These are phyloP conservation scores for Halcyon chelicuti DNA, from an alignment of 2,797 vertebrate genomes.

Conservation along the genomic window DNA sequence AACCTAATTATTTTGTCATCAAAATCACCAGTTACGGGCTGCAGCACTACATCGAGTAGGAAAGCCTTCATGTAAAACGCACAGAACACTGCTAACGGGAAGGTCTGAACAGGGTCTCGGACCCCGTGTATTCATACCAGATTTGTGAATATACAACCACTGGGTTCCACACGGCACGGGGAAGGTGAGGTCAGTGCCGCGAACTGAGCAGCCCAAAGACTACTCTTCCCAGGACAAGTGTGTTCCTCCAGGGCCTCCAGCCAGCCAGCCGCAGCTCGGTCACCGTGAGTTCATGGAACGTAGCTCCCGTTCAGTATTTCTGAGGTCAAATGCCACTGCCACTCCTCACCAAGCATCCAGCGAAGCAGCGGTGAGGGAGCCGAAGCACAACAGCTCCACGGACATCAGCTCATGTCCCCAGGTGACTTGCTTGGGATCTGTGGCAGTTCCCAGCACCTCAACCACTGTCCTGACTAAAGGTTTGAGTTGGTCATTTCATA, in stretches of 20 bases:
- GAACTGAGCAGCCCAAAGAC: neutral
- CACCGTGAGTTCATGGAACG: neutral
- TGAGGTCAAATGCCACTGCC: neutral
- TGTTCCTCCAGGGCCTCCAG: neutral
- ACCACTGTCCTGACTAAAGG: neutral
- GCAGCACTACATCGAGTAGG: neutral
- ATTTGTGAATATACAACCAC: constrained; percentile 2
- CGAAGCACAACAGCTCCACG: neutral
- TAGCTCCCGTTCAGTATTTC: neutral
- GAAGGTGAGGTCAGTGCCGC: constrained; percentile 1
- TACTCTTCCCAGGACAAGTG: neutral
- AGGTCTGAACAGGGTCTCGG: constrained; percentile 8
- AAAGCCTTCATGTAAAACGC: constrained; percentile 7
- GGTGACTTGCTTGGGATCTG: neutral
- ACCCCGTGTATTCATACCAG: neutral
- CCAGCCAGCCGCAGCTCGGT: neutral
- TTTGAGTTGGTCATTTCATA: neutral
- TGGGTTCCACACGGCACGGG: neutral
- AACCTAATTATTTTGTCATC: neutral
- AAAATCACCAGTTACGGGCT: neutral
- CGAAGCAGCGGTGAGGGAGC: neutral
- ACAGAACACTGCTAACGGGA: constrained; percentile 17
- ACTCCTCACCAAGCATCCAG: neutral
- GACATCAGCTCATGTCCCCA: neutral
- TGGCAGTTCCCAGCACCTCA: neutral